Evolutionary conservation across 2,113 vertebrate species (phyloP).

Genomic region (Rattus rattus): DNA sequence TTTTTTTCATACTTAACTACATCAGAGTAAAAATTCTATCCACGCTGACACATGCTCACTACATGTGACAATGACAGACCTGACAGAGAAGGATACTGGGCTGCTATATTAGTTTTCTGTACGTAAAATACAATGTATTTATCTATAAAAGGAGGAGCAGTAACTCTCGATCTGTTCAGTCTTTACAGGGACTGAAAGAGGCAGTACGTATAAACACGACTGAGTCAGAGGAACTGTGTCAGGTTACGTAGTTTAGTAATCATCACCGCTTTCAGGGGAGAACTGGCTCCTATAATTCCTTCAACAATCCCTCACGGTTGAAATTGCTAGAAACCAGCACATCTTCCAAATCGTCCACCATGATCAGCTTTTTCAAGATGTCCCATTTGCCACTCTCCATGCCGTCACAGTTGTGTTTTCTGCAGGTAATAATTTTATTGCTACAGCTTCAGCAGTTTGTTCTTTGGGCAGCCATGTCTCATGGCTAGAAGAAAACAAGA

Average conservation of each 20-base stretch:
- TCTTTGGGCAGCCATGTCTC: background rate
- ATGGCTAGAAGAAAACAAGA: background rate
- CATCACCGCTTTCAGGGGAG: background rate
- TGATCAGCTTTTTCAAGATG: background rate
- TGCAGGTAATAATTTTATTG: background rate
- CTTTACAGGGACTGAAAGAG: background rate
- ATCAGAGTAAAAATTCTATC: background rate
- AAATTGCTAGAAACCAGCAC: conserved; percentile 22
- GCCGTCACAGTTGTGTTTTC: background rate
- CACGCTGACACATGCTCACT: background rate
- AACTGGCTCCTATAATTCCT: background rate
- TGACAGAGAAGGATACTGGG: background rate
- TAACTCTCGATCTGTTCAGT: background rate
- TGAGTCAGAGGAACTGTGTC: background rate
- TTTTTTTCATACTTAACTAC: background rate
- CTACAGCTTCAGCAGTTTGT: background rate
- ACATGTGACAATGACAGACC: background rate
- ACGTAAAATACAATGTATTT: background rate
- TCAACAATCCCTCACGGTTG: conserved; percentile 19
- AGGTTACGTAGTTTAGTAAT: background rate
- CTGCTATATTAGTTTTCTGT: background rate
- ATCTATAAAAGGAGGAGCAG: background rate
- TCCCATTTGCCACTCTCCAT: background rate
- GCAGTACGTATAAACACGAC: background rate
- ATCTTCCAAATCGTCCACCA: background rate